These are phyloP conservation scores for Drosophila fulvimacula DNA, from an alignment of 2,888 invertebrate genomes.

Conservation along the genomic window DNA sequence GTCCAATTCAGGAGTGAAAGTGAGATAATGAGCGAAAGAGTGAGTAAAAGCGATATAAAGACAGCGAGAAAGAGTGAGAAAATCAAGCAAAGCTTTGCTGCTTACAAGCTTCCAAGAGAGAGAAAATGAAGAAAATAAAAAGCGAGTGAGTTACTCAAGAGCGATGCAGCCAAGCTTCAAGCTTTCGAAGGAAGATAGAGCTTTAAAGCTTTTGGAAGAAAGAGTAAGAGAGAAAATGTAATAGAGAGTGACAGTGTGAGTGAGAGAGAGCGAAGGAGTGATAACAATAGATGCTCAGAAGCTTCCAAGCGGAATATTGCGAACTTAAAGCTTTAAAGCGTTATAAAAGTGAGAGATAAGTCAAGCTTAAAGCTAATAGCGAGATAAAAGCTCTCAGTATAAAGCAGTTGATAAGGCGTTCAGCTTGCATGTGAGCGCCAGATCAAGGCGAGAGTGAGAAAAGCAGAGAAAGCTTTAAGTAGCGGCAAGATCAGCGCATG, in stretches of 20 bases:
- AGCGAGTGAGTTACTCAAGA: not conserved
- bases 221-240: not conserved
- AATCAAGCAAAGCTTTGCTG: not conserved
- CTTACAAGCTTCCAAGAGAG: slow-evolving; percentile 6
- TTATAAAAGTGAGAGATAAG: not conserved
- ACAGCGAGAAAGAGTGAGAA: slow-evolving; percentile 24
- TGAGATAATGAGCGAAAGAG: slow-evolving; percentile 34
- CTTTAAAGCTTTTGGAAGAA: not conserved
- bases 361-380: not conserved
- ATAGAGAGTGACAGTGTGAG: not conserved
- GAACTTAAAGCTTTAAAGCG: not conserved
- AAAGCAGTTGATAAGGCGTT: not conserved
- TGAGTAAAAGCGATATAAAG: slow-evolving; percentile 16
- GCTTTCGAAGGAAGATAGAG: not conserved
- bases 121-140: slow-evolving; percentile 4
- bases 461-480: slow-evolving; percentile 3
- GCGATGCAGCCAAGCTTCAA: not conserved
- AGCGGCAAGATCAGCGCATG: slow-evolving; percentile 12
- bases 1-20: slow-evolving; percentile 23
- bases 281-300: not conserved
- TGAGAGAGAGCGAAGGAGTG: not conserved
- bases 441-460: slow-evolving; percentile 14
- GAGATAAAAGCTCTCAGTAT: not conserved
- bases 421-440: not conserved
- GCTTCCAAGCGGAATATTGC: too few relatives aligned